phyloP scores from a whole-genome alignment of 2,888 invertebrate species.

The Cerceris rybyensis region DNA sequence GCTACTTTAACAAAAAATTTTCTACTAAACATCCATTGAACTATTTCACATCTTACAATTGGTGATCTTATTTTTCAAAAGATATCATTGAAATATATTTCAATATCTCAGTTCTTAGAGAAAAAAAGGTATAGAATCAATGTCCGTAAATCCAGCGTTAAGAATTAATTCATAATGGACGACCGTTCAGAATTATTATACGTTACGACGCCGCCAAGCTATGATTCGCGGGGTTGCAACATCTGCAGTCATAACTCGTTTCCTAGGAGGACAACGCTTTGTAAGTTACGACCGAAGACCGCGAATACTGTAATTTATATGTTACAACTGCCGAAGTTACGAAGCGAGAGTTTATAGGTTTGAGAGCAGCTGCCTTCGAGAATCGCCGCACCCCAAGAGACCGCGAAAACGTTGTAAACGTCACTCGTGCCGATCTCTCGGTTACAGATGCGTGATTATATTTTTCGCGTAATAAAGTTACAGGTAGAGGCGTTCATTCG shows the following conservation, averaged over 20 bases:
- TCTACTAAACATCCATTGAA: too few species aligned
- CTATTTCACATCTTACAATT: too few species aligned
- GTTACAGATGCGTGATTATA: conserved; percentile 46
- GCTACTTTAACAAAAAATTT: too few species aligned
- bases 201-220: conserved; percentile 9
- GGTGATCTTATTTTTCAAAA: too few species aligned
- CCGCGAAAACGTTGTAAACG: conserved; percentile 46
- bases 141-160: not conserved
- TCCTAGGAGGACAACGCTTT: conserved; percentile 48
- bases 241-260: conserved; percentile 53
- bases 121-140: too few species aligned
- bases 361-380: conserved; percentile 9
- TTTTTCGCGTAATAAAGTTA: conserved; percentile 45
- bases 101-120: too few species aligned
- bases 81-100: too few species aligned
- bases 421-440: conserved; percentile 38
- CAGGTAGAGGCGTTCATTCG: conserved; percentile 39
- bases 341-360: conserved; percentile 55
- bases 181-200: conserved; percentile 28
- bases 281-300: conserved; percentile 53
- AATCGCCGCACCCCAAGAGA: not conserved
- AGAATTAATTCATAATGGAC: conserved; percentile 44
- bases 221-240: conserved; percentile 49
- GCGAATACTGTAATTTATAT: conserved; percentile 61
- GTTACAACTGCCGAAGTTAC: conserved; percentile 67